Conservation (phyloP, 2,888 invertebrate genomes). For the Lepidochitona cinerea region DNA sequence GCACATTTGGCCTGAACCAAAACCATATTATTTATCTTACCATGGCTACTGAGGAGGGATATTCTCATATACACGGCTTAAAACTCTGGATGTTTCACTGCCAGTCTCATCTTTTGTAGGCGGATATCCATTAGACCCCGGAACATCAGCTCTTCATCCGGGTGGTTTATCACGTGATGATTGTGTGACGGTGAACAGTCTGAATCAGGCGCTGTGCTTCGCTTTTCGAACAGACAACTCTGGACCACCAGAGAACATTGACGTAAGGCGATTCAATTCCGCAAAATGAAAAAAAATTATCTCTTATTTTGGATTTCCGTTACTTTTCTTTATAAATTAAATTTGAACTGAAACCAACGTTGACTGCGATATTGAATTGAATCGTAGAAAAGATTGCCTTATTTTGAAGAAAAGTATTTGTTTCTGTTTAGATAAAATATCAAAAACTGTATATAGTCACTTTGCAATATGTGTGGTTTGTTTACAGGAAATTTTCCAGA, state of each 20-base stretch:
- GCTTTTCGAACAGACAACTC: slow-evolving; percentile 65
- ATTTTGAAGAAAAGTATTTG: no score
- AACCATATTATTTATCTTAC: no score
- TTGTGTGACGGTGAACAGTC: slow-evolving; percentile 49
- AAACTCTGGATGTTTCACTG: neutral
- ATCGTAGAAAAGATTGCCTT: no score
- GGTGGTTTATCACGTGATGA: slow-evolving; percentile 58
- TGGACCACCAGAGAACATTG: slow-evolving; percentile 55
- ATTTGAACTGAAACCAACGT: no score
- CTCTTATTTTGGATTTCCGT: no score
- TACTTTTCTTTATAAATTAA: no score
- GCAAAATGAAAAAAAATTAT: no score
- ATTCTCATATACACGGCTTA: neutral
- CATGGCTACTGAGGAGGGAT: neutral
- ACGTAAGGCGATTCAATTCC: slow-evolving; percentile 36
- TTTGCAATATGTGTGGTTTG: no score
- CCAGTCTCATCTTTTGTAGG: slow-evolving; percentile 37
- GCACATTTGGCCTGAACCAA: no score
- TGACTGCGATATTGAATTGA: no score
- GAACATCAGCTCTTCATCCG: slow-evolving; percentile 52
- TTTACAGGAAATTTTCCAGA: slow-evolving; percentile 54
- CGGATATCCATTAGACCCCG: slow-evolving; percentile 64
- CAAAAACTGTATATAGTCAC: no score
- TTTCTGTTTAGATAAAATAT: no score
- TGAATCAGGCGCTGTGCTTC: slow-evolving; percentile 61